Evolutionary conservation across 2,797 vertebrate genomes (phyloP), one percentile per base, ranked within the genome.

Genomic region (Gymnodraco acuticeps): DNA sequence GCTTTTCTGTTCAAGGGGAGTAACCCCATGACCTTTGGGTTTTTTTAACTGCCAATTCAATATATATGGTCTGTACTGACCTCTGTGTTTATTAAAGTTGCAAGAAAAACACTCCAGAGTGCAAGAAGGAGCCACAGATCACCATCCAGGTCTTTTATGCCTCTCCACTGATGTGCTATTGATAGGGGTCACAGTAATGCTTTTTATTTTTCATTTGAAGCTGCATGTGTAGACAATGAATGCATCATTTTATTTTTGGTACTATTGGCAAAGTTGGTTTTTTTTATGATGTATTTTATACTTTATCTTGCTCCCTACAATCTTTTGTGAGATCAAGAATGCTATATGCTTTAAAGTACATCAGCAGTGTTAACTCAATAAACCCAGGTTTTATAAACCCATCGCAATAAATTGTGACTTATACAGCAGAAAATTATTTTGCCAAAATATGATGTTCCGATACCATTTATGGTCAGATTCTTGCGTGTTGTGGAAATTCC

Each of bases 401-500:
- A 72, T 77, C 50, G 65, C 42, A 73, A 75, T 82, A 78, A 82
- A 87, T 19, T 80, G 13, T 74, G 58, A 77, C 62, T 77, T 78
- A 46, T 50, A 73, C 11, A 77, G 56, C 33, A 45, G 3, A n/a
- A 12, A 23, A 83, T 72, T 51, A 58, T 85, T 82, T 38, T 81
- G 80, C 88, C 85, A 89, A 80, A 84, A 84, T 84, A 68, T 76
- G 53, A 75, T 82, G 62, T 62, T 75, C 19, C 12, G 3, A 56
- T 55, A 76, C 90, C 85, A 87, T 93, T 87, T 92, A 93, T 85
- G 83, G 93, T 80, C 77, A 78, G 52, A 77, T 45, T 74, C 59
- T 75, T 62, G 73, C 59, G 55, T 59, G 82, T 70, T 4, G 38
- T 69, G 72, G 75, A 82, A 83, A 78, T 65, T 66, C 53, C 50